A percentile compares a stretch with the other conserved stretches of the same genome.
Conservation (phyloP, 1,140 invertebrate genomes). For the Papilio glaucus region DNA sequence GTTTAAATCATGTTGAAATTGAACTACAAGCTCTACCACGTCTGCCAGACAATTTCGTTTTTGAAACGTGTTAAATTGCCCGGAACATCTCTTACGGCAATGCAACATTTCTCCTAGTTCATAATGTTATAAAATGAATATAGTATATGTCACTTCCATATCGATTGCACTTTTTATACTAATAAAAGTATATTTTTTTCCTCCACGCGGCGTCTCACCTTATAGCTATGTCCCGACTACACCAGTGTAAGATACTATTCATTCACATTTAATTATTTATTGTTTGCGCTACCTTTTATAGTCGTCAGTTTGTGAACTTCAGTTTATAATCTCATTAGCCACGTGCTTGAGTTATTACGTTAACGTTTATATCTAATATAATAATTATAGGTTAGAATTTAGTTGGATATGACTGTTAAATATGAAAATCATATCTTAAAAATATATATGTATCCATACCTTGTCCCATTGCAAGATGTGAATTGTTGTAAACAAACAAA, state of each 20-base stretch:
- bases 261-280: conserved; percentile 40
- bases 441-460: too few species aligned
- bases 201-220: conserved; percentile 71
- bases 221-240: conserved; percentile 84
- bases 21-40: conserved; percentile 15
- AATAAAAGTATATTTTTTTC: conserved; percentile 58
- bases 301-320: too few species aligned
- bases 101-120: conserved; percentile 38
- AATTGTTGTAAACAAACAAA: too few species aligned
- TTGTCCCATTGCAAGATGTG: too few species aligned
- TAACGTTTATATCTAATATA: too few species aligned
- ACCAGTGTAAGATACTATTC: conserved; percentile 85
- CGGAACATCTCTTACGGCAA: conserved; percentile 79
- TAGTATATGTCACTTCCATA: conserved; percentile 1
- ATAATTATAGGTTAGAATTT: too few species aligned
- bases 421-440: too few species aligned
- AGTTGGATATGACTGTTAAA: too few species aligned
- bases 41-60: conserved; percentile 24
- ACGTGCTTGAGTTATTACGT: too few species aligned
- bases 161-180: conserved; percentile 46
- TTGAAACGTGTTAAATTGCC: conserved; percentile 44
- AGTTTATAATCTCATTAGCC: too few species aligned
- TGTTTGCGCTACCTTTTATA: conserved; percentile 14
- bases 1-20: conserved; percentile 14
- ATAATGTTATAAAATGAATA: conserved; percentile 14